Evolutionary conservation across 2,888 invertebrate species (phyloP).

Genomic region (Pristionchus arcanus): DNA sequence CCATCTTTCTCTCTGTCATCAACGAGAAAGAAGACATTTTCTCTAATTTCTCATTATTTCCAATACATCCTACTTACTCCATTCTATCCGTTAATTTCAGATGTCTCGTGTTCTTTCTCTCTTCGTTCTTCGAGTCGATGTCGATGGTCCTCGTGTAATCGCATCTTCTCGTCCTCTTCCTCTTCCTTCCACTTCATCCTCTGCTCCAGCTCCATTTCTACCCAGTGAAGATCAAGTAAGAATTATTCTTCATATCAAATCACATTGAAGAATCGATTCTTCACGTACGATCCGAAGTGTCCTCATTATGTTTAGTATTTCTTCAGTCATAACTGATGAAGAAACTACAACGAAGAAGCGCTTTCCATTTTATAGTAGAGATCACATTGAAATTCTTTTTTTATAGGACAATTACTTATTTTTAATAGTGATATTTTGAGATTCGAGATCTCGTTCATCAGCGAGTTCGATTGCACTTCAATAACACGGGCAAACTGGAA

Average conservation of each 20-base stretch:
- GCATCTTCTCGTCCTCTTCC: conserved; percentile 35
- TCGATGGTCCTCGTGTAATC: background rate
- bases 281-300: background rate
- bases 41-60: background rate
- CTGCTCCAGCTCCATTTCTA: background rate
- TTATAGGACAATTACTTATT: background rate
- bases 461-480: conserved; percentile 54
- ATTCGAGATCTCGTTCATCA: conserved; percentile 44
- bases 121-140: conserved; percentile 20
- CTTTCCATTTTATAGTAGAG: background rate
- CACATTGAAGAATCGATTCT: background rate
- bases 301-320: background rate
- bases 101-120: conserved; percentile 45
- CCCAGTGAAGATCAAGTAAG: conserved; percentile 41
- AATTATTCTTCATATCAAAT: background rate
- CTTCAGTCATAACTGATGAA: background rate
- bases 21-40: background rate
- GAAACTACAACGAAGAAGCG: background rate
- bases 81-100: background rate
- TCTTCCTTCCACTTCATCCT: conserved; percentile 34
- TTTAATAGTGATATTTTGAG: background rate
- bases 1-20: conserved; percentile 4
- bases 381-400: background rate
- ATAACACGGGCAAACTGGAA: conserved; percentile 47
- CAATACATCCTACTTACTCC: background rate